phyloP scores from a whole-genome alignment of 2,888 invertebrate genomes.

The Proisotoma minuta region DNA sequence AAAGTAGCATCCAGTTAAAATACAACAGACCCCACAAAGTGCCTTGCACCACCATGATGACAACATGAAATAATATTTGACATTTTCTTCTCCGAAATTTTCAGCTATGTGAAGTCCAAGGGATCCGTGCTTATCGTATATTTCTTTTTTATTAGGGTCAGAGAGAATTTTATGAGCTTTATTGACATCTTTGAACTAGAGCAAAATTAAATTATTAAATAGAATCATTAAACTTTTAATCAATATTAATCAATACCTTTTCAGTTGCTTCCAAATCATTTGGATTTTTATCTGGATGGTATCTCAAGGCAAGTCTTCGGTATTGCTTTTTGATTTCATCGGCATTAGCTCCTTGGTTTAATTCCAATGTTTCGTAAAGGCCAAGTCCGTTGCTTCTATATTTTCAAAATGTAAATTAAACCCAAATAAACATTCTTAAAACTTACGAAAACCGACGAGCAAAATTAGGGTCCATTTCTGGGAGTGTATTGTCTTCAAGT shows the following conservation, averaged over 20 bases:
- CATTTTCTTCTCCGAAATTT: slow-evolving; percentile 34
- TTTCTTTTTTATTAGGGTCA: slow-evolving; percentile 30
- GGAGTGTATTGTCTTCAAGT: not conserved
- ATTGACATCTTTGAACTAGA: slow-evolving; percentile 35
- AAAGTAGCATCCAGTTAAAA: slow-evolving; percentile 29
- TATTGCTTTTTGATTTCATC: slow-evolving; percentile 33
- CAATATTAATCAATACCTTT: slow-evolving; percentile 20
- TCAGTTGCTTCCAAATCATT: slow-evolving; percentile 26
- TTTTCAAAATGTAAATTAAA: not conserved
- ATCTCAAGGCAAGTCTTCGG: slow-evolving; percentile 32
- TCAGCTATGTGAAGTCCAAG: slow-evolving; percentile 33
- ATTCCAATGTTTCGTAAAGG: slow-evolving; percentile 25
- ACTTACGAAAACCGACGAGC: slow-evolving; percentile 35
- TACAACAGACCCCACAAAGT: slow-evolving; percentile 27
- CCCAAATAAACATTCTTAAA: not conserved
- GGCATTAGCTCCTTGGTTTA: slow-evolving; percentile 29
- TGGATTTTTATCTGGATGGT: slow-evolving; percentile 38
- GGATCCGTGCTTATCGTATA: slow-evolving; percentile 34
- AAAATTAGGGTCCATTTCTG: slow-evolving; percentile 27
- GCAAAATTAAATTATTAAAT: not conserved
- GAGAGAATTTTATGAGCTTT: slow-evolving; percentile 31
- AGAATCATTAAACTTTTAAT: not conserved
- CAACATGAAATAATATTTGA: slow-evolving; percentile 33
- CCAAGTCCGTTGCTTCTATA: slow-evolving; percentile 24
- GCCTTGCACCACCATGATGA: slow-evolving; percentile 38